phyloP scores from a whole-genome alignment of 1,140 invertebrate species.

The Temnothorax longispinosus region DNA sequence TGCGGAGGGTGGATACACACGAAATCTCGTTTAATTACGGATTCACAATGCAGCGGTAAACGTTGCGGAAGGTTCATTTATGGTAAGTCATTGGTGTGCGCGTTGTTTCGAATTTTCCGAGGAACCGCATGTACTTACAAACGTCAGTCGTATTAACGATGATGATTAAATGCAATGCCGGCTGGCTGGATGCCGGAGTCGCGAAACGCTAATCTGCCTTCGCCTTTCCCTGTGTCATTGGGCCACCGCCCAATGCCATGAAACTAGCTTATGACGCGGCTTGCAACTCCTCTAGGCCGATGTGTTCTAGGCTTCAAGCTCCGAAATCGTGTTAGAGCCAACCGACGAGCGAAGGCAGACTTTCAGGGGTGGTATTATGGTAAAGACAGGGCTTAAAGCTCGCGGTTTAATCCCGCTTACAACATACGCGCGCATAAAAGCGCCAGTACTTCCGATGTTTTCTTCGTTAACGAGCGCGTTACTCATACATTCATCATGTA shows the following conservation, averaged over 20 bases:
- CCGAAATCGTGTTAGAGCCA: slow-evolving; percentile 36
- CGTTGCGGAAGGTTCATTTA: neutral
- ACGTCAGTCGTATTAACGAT: slow-evolving; percentile 28
- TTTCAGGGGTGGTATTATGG: slow-evolving; percentile 27
- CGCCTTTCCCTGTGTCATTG: slow-evolving; percentile 35
- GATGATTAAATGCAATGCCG: slow-evolving; percentile 19
- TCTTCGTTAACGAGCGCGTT: slow-evolving; percentile 32
- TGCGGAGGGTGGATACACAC: neutral
- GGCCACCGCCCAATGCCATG: neutral
- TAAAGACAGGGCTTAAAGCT: slow-evolving; percentile 45
- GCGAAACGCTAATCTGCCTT: slow-evolving; percentile 25
- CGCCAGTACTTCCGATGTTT: slow-evolving; percentile 6
- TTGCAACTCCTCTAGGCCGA: neutral
- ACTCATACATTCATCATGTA: neutral
- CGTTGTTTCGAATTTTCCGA: slow-evolving; percentile 22
- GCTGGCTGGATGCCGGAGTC: neutral
- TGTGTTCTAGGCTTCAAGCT: slow-evolving; percentile 20
- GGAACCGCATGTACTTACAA: neutral
- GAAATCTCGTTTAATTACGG: neutral
- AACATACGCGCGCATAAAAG: slow-evolving; percentile 41
- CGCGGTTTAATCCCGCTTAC: slow-evolving; percentile 30
- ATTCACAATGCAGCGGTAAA: neutral
- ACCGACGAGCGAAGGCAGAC: slow-evolving; percentile 30
- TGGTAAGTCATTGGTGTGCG: neutral
- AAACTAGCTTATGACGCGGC: slow-evolving; percentile 41